Evolutionary conservation across 2,113 vertebrate genomes (phyloP).

Genomic region (Osmerus eperlanus): DNA sequence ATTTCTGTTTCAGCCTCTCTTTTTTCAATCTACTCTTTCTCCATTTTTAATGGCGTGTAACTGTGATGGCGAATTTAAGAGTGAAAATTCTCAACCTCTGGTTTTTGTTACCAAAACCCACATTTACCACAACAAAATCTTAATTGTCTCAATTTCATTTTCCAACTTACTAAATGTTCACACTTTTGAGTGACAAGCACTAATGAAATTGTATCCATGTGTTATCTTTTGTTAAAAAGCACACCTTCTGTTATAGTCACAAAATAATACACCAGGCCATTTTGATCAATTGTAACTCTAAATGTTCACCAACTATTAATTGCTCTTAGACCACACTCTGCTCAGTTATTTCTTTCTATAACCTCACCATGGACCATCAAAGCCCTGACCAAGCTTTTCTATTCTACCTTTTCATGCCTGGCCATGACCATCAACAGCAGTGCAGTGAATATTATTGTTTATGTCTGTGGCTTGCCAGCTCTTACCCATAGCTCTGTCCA

Average conservation of each 20-base stretch:
- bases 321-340: background rate
- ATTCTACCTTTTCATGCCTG: conserved; percentile 71
- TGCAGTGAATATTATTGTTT: conserved; percentile 92
- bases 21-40: background rate
- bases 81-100: background rate
- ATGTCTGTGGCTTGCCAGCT: conserved; percentile 79
- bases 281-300: too few species aligned
- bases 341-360: background rate
- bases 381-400: conserved; percentile 84
- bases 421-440: conserved; percentile 72
- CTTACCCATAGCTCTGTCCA: conserved; percentile 23
- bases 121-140: background rate
- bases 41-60: background rate
- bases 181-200: too few species aligned
- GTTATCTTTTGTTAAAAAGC: too few species aligned
- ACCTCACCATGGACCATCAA: conserved; percentile 71
- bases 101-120: background rate
- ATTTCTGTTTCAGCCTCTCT: background rate
- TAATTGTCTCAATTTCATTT: background rate
- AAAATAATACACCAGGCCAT: too few species aligned
- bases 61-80: too few species aligned
- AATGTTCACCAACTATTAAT: too few species aligned
- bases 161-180: background rate
- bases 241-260: too few species aligned
- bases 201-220: too few species aligned